Evolutionary conservation across 35 echinoderm and acorn worm genomes (phyloP).

Genomic region (Antedon bifida): DNA sequence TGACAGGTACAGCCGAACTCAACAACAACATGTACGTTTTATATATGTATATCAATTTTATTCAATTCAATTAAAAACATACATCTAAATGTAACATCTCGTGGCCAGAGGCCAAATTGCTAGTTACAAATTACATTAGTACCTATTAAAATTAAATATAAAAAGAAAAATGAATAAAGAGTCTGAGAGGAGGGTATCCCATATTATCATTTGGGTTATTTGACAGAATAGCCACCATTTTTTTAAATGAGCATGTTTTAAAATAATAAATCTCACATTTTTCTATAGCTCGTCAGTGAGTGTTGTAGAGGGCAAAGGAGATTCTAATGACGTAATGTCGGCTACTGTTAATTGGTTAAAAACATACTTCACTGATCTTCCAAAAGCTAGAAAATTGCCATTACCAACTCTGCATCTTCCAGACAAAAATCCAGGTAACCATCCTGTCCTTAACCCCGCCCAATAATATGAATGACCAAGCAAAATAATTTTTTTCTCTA

Average conservation of each 20-base stretch:
- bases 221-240: too few relatives aligned
- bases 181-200: too few relatives aligned
- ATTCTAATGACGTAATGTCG: constrained; percentile 30
- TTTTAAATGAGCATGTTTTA: background rate
- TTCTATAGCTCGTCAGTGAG: constrained; percentile 1
- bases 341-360: constrained; percentile 55
- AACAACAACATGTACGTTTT: background rate
- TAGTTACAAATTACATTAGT: too few relatives aligned
- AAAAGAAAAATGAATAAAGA: too few relatives aligned
- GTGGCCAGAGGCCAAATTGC: background rate
- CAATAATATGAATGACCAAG: background rate
- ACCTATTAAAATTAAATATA: too few relatives aligned
- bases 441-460: background rate
- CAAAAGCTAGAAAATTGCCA: constrained; percentile 22
- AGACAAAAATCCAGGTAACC: constrained; percentile 53
- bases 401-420: constrained; percentile 51
- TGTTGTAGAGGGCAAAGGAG: constrained; percentile 35
- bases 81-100: too few relatives aligned
- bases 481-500: background rate
- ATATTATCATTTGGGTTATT: too few relatives aligned
- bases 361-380: constrained; percentile 60
- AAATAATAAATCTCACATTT: background rate
- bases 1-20: constrained; percentile 23
- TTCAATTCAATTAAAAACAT: too few relatives aligned
- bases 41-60: too few relatives aligned